These are phyloP conservation scores for Lymantria monacha DNA, from an alignment of 2,888 invertebrate species.

Conservation along the genomic window DNA sequence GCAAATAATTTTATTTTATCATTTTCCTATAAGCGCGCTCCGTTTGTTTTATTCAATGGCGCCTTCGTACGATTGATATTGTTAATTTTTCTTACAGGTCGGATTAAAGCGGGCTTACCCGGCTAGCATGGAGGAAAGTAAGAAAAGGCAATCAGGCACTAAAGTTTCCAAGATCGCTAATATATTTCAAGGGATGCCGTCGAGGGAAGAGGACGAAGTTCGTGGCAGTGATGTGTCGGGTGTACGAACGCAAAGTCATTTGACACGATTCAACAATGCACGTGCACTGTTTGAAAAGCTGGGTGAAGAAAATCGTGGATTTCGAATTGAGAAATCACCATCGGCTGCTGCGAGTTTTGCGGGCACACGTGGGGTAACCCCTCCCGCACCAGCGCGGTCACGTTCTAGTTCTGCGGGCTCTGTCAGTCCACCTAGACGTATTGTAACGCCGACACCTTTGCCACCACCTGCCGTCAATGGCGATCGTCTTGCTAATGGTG, in stretches of 20 bases:
- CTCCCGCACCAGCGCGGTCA: constrained; percentile 80
- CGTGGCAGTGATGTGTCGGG: constrained; percentile 85
- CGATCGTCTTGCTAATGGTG: constrained; percentile 70
- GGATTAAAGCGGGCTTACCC: constrained; percentile 76
- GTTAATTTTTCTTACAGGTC: constrained; percentile 67
- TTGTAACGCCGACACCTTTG: constrained; percentile 78
- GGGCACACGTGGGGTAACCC: constrained; percentile 78
- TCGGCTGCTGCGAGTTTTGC: constrained; percentile 80
- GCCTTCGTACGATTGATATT: constrained; percentile 43
- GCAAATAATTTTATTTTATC: constrained; percentile 62
- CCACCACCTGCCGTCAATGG: constrained; percentile 64
- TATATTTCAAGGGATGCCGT: constrained; percentile 91
- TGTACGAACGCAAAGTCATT: constrained; percentile 93
- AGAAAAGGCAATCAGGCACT: constrained; percentile 85
- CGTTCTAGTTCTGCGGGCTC: constrained; percentile 87
- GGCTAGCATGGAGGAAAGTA: constrained; percentile 86
- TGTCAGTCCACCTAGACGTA: constrained; percentile 80
- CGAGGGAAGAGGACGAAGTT: constrained; percentile 78
- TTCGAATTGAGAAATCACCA: constrained; percentile 82
- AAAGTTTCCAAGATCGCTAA: constrained; percentile 96
- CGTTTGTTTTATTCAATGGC: constrained; percentile 37
- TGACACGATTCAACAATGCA: constrained; percentile 95
- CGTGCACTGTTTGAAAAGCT: constrained; percentile 95
- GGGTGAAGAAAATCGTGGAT: constrained; percentile 87
- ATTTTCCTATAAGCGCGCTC: constrained; percentile 49